A percentile compares a stretch with the other conserved stretches of the same genome.
Conservation (phyloP, 2,888 invertebrate genomes). For the Taenaris catops region DNA sequence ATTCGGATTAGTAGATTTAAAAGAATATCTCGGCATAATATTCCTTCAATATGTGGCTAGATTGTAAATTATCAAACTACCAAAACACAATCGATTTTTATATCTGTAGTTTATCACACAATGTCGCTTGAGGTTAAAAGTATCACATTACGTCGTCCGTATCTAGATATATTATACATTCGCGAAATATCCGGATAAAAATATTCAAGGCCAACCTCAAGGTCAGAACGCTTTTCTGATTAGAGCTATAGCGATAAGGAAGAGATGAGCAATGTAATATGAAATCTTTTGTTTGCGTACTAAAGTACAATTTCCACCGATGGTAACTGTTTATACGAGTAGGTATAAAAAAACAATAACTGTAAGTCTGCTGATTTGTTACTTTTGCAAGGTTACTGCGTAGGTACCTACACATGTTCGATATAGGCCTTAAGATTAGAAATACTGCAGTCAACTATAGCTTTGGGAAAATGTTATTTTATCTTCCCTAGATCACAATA, state of each 20-base stretch:
- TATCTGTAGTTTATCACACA: slow-evolving; percentile 7
- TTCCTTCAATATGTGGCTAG: too few relatives aligned
- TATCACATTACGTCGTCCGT: slow-evolving; percentile 23
- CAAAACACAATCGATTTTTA: slow-evolving; percentile 5
- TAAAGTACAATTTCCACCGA: slow-evolving; percentile 41
- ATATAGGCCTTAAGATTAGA: slow-evolving; percentile 24
- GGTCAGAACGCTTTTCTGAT: slow-evolving; percentile 72
- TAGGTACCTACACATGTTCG: slow-evolving; percentile 37
- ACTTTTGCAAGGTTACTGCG: slow-evolving; percentile 55
- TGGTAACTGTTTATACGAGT: slow-evolving; percentile 25
- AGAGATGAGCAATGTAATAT: slow-evolving; percentile 37
- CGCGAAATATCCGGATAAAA: slow-evolving; percentile 76
- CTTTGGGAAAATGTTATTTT: too few relatives aligned
- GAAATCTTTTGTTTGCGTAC: slow-evolving; percentile 31
- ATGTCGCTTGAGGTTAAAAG: slow-evolving; percentile 14
- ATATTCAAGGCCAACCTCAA: slow-evolving; percentile 76
- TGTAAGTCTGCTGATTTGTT: slow-evolving; percentile 64
- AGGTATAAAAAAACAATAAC: slow-evolving; percentile 65
- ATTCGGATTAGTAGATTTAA: too few relatives aligned
- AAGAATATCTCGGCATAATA: too few relatives aligned
- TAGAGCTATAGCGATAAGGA: slow-evolving; percentile 64
- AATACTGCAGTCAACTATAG: too few relatives aligned
- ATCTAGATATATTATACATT: slow-evolving; percentile 43
- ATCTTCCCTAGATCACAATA: too few relatives aligned
- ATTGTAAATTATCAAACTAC: background rate